Evolutionary conservation across 1,140 invertebrate genomes (phyloP).

Genomic region (Myzus persicae): DNA sequence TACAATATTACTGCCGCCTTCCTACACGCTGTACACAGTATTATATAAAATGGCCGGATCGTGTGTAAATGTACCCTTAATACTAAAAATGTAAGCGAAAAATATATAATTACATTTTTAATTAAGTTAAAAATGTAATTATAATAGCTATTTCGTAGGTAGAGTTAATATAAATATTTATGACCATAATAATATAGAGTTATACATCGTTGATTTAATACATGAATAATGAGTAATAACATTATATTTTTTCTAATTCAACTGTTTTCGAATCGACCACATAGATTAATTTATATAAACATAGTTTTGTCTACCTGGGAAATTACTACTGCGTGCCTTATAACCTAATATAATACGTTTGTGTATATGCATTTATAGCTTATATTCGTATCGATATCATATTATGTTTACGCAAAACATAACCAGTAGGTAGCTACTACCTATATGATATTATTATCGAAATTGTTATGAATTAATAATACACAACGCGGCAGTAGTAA

Average conservation of each 20-base stretch:
- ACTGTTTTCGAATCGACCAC: background rate
- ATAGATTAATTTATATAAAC: background rate
- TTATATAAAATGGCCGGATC: background rate
- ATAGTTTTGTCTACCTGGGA: background rate
- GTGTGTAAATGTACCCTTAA: background rate
- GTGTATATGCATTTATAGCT: background rate
- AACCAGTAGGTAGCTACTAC: background rate
- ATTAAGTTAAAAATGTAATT: slow-evolving; percentile 13
- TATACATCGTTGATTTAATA: background rate
- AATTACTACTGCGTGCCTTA: too few relatives aligned
- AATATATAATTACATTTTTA: background rate
- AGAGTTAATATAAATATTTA: background rate
- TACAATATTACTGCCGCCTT: background rate
- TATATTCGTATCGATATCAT: background rate
- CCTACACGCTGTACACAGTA: background rate
- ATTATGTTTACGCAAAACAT: background rate
- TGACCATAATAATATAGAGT: background rate
- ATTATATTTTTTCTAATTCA: background rate
- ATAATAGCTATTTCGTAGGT: background rate
- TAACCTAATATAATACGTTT: background rate
- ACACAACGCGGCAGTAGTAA: background rate
- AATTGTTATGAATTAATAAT: background rate
- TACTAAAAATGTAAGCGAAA: background rate
- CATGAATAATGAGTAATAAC: background rate
- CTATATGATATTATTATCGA: background rate